Evolutionary conservation across 2,888 invertebrate species (phyloP), one percentile per base, ranked within the genome.

Genomic region (Amblyjoppa fuscipennis): DNA sequence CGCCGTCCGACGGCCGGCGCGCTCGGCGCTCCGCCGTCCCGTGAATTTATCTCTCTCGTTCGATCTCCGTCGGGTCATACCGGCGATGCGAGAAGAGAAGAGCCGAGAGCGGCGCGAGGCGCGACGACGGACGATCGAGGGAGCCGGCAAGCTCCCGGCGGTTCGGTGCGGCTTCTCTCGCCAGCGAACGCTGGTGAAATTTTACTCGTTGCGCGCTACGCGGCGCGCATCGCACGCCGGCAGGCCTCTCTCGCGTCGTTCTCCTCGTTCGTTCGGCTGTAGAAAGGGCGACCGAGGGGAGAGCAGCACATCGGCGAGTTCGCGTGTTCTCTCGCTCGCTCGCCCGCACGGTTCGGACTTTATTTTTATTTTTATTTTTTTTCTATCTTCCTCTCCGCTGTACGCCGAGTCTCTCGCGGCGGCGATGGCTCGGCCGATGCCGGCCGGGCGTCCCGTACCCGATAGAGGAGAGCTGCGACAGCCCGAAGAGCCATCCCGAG

Each of bases 221-320:
- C 84, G 68, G 31, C 77, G 78, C 85, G 81, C 77, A 84, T 59
- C 76, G 80, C 84, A 81, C 85, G 71, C 59, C 69, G 85, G 81
- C 74, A 56, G 69, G 78, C 25, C 13, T 13, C 28, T 61, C 25
- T 13, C 28, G 25, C 31, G 61, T 61, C 61, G 61, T 31, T 28
- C 61, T 28, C 61, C 61, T 28, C 61, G 61, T 31, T 61, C 61
- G 61, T 61, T 31, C 25, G 28, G 61, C 6, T 61, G 61, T 61
- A 31, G 61, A 61, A 61, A 61, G 31, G 16, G 16, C 28, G 31
- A 61, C 28, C 51, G 51, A 51, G 61, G 31, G 13, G 61, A 61
- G 61, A 28, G 61, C 25, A 20, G 61, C 7, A 13, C 25, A 59
- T 59, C 49, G 76, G 5, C 76, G 76, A 51, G 76, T 64, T n/a